phyloP scores from a whole-genome alignment of 2,113 vertebrate genomes.

The Myotis yumanensis region DNA sequence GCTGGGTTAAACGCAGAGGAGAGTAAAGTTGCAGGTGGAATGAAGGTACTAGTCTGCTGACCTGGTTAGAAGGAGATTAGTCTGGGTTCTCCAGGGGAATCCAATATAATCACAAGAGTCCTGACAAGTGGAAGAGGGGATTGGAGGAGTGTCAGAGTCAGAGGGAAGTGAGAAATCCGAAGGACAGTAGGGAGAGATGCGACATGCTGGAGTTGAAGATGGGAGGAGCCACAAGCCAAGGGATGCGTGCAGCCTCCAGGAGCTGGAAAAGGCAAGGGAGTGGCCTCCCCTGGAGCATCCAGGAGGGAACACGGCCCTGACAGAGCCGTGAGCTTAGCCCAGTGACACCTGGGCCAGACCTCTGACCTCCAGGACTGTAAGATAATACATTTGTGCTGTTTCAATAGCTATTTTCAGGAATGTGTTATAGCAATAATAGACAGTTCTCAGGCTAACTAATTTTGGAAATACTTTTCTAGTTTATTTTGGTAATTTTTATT shows the following conservation, averaged over 20 bases:
- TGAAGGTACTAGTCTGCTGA: background rate
- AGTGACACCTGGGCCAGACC: background rate
- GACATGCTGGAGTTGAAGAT: background rate
- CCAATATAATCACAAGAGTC: background rate
- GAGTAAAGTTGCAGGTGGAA: background rate
- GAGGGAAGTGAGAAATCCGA: background rate
- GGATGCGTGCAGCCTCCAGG: background rate
- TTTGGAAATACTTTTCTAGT: constrained; percentile 1
- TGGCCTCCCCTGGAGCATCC: background rate
- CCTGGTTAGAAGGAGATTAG: background rate
- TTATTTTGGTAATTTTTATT: constrained; percentile 6
- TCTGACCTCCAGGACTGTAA: background rate
- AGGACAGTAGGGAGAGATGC: background rate
- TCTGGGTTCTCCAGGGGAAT: background rate
- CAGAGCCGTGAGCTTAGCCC: background rate
- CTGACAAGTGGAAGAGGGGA: background rate
- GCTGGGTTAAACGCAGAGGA: background rate
- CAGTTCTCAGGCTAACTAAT: background rate
- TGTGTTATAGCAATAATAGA: background rate
- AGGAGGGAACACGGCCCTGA: background rate
- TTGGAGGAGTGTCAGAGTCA: background rate
- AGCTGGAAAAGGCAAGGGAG: background rate
- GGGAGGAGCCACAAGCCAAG: background rate
- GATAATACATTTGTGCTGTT: background rate
- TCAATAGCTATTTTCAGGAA: background rate